Evolutionary conservation across 2,797 vertebrate species (phyloP), one percentile per base, ranked within the genome.

Genomic region (Anas bernieri): DNA sequence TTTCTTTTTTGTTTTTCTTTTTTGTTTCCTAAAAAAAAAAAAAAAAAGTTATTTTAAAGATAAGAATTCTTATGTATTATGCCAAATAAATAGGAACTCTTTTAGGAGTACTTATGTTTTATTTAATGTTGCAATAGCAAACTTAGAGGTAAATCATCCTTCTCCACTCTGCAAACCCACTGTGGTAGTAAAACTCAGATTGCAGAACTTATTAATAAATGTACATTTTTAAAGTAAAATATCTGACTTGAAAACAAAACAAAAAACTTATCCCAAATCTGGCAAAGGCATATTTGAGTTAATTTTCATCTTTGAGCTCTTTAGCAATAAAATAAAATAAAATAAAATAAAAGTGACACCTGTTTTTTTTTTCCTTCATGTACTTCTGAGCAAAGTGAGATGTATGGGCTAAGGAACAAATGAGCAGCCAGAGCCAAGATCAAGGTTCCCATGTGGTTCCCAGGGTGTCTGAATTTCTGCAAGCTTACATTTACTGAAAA

Each of bases 131-230:
- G 90, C 6, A 45, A 23, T 10, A 33, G 25, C 12, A 73, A 62
- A 31, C 58, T n/a, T 14, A 74, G 37, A 78, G 21, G n/a, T 35
- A 54, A 63, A 52, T n/a, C 6, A 22, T 13, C 0, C 7, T 70
- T 3, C 2, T 89, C 3, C 8, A 39, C 3, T 3, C 7, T 1
- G 0, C 7, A 61, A 13, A 5, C 23, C 7, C 3, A 33, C 23
- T 3, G 0, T 31, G 26, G 52, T 54, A 8, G 37, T 25, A 41
- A 46, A 79, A 21, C 14, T 61, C 41, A 13, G n/a, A 33, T 21
- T 82, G 15, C 28, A 33, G 45, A 62, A 9, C 12, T 75, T 78
- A 39, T 26, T 37, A 52, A 52, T 37, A 13, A 18, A 28, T 37
- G 48, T 28, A 28, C 12, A 15, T 52, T 52, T 37, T 23, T 37